Conservation (phyloP, 1,140 invertebrate genomes). For the Calycopis cecrops region DNA sequence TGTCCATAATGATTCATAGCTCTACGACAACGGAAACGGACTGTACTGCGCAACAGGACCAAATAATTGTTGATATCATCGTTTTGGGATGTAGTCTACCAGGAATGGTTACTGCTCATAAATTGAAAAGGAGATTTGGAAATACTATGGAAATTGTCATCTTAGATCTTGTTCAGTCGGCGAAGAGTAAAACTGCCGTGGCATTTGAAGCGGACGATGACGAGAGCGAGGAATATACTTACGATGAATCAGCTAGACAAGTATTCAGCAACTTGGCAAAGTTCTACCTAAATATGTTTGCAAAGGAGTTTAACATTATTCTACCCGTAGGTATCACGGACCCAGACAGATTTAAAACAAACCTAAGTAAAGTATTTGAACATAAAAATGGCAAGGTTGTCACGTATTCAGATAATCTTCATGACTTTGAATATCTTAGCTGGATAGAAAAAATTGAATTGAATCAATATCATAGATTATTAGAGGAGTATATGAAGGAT, state of each 20-base stretch:
- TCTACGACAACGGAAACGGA: too few species aligned
- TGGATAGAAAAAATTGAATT: conserved; percentile 55
- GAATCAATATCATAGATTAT: conserved; percentile 51
- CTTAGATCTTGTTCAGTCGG: conserved; percentile 36
- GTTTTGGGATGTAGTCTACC: conserved; percentile 61
- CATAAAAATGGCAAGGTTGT: conserved; percentile 42
- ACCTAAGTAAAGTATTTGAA: conserved; percentile 54
- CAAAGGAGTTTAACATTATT: conserved; percentile 50
- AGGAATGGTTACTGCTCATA: conserved; percentile 61
- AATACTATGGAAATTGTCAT: conserved; percentile 59
- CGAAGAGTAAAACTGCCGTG: conserved; percentile 30
- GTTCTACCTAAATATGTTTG: conserved; percentile 42
- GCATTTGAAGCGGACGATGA: conserved; percentile 40
- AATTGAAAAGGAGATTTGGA: conserved; percentile 57
- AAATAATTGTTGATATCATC: conserved; percentile 55
- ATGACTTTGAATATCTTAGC: conserved; percentile 54
- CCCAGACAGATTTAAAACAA: conserved; percentile 28
- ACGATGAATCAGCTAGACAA: conserved; percentile 30
- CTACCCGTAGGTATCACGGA: conserved; percentile 42
- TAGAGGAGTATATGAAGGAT: conserved; percentile 48
- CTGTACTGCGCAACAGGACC: too few species aligned
- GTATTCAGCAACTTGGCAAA: conserved; percentile 37
- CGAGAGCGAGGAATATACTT: conserved; percentile 18
- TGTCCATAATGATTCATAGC: too few species aligned
- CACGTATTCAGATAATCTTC: conserved; percentile 38